Evolutionary conservation across 2,797 vertebrate genomes (phyloP).

Genomic region (Chelonia mydas): DNA sequence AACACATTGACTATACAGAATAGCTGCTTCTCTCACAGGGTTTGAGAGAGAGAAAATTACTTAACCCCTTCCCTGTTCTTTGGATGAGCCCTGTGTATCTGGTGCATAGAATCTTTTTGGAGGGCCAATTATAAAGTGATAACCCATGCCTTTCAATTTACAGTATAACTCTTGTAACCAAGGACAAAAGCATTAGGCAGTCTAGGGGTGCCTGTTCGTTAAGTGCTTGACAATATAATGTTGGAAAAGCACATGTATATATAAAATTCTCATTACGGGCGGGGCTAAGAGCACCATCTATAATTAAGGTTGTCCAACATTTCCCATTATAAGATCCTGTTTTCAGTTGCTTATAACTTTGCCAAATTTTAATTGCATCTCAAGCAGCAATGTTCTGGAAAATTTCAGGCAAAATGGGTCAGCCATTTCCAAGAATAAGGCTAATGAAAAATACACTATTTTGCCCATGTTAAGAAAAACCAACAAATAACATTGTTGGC

Average conservation of each 20-base stretch:
- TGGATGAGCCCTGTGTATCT: not conserved
- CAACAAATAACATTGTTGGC: not conserved
- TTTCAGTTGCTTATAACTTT: not conserved
- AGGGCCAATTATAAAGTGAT: not conserved
- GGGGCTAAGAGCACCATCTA: not conserved
- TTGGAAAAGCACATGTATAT: not conserved
- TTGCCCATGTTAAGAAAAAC: not conserved
- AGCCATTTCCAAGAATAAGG: not conserved
- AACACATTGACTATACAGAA: not conserved
- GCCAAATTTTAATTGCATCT: not conserved
- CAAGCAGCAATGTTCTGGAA: not conserved
- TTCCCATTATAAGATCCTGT: not conserved
- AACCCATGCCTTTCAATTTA: not conserved
- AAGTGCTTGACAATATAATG: not conserved
- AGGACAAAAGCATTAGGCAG: conserved; percentile 13
- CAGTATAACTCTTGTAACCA: not conserved
- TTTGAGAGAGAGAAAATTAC: not conserved
- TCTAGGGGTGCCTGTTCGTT: not conserved
- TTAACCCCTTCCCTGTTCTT: not conserved
- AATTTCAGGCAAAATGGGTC: not conserved
- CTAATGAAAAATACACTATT: not conserved
- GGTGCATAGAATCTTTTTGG: not conserved
- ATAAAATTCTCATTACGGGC: not conserved
- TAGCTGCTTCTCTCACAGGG: conserved; percentile 9
- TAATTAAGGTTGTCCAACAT: not conserved